Base-by-base conservation (phyloP, 2,797 vertebrate genomes). In the Sebastes alutus region DNA sequence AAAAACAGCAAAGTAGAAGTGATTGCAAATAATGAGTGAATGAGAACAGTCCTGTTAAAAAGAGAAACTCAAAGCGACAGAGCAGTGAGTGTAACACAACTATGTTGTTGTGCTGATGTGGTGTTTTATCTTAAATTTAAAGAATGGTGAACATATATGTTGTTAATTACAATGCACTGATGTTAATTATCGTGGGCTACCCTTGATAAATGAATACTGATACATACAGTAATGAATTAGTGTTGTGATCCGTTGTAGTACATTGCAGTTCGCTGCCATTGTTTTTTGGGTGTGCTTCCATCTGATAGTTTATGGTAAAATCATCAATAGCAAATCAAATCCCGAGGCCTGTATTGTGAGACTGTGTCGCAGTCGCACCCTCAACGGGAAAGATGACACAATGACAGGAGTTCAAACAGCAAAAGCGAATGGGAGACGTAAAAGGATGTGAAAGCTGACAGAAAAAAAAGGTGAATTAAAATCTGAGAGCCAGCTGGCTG, bases 401-500 rank as follows among this genome's bases (percentile, higher is more conserved):
- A n/a, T 72, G 64, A 80, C 65, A 73, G 22, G 25, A 32, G 69
- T 63, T 61, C 59, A 64, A 29, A 61, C 66, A 72, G 33, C 27
- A 32, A 23, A 72, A n/a, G 29, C 0, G 8, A 76, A 66, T 16
- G 52, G 75, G 73, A 75, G 33, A 75, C 67, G 35, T 60, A 23
- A 66, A 75, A 84, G 56, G 72, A 72, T 59, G 71, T 27, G 69
- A 82, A 82, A 86, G 33, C 73, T 55, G 75, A 81, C 56, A 73
- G 68, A 64, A 49, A 20, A 46, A 78, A 27, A 68, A 69, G 63
- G 56, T 71, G 59, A 33, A 56, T 52, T 23, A 29, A 83, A 61
- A 68, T 65, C 59, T 66, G 52, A 72, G 61, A 80, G 82, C 69
- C 86, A 87, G 83, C 77, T 87, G 85, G 79, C 82, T 78, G 92